A percentile compares a stretch with the other conserved stretches of the same genome.
phyloP scores from a whole-genome alignment of 2,888 invertebrate genomes.

The Drosophila monieri region DNA sequence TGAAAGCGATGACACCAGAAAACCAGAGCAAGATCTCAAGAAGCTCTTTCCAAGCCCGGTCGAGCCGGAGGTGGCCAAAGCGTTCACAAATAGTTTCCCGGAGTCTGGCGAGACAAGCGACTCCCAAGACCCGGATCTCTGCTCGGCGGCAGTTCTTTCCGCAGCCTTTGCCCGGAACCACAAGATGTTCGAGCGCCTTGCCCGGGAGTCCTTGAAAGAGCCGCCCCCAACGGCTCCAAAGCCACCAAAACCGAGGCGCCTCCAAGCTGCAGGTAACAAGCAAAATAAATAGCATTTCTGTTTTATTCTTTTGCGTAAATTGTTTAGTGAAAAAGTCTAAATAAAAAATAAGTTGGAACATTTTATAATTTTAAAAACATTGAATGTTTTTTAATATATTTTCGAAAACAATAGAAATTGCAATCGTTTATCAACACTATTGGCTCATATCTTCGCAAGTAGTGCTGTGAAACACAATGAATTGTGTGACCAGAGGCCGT shows the following conservation, averaged over 20 bases:
- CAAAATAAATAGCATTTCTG: background rate
- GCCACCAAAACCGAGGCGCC: background rate
- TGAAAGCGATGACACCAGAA: background rate
- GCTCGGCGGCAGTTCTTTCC: background rate
- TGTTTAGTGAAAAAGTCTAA: background rate
- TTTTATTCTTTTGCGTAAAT: background rate
- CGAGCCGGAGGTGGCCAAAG: background rate
- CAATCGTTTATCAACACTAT: background rate
- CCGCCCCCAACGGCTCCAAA: background rate
- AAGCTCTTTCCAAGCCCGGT: background rate
- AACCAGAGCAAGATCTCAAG: background rate
- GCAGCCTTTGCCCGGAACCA: background rate
- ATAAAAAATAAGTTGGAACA: background rate
- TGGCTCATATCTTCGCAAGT: background rate
- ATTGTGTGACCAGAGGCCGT: background rate
- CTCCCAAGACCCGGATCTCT: background rate
- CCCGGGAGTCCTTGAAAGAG: background rate
- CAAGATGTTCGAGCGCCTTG: background rate
- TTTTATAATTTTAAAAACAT: background rate
- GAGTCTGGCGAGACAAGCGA: background rate
- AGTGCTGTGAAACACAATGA: background rate
- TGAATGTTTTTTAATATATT: background rate
- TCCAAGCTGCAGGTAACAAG: background rate
- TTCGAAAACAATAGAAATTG: background rate
- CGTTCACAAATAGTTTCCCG: background rate